A percentile compares a stretch with the other conserved stretches of the same genome.
phyloP scores from a whole-genome alignment of 2,113 vertebrate genomes.

The Rallus limicola region DNA sequence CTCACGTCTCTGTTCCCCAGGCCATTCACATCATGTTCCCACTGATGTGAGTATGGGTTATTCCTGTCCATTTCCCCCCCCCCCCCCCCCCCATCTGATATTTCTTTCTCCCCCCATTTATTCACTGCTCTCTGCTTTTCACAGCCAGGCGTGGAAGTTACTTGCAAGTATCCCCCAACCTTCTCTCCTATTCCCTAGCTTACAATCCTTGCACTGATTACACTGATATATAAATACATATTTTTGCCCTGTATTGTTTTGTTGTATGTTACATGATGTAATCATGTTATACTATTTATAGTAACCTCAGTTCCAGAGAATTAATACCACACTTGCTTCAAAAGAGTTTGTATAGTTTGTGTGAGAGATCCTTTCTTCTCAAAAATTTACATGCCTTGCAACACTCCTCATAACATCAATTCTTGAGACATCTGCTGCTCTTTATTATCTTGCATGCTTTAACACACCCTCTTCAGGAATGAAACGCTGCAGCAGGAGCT shows the following conservation, averaged over 20 bases:
- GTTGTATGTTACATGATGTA: not conserved
- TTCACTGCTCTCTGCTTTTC: not conserved
- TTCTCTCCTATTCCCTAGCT: not conserved
- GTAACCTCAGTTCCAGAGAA: not conserved
- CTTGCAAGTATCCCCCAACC: not conserved
- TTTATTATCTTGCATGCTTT: constrained; percentile 42
- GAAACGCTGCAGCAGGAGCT: not conserved
- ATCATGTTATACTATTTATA: not conserved
- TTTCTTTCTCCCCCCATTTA: not conserved
- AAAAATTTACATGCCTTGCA: not conserved
- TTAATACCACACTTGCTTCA: not conserved
- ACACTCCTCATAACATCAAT: not conserved
- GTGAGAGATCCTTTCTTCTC: not conserved
- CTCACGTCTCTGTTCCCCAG: not conserved
- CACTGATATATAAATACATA: not conserved
- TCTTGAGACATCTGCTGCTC: constrained; percentile 38
- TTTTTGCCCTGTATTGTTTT: not conserved
- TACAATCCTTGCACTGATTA: not conserved
- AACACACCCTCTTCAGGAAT: constrained; percentile 61
- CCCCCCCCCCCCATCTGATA: not conserved
- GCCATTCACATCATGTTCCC: not conserved
- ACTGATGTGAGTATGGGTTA: not conserved
- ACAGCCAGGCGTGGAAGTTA: not conserved
- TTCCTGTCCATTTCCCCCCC: not conserved
- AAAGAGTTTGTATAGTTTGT: not conserved